Evolutionary conservation across 2,113 vertebrate genomes (phyloP).

Genomic region (Pithys albifrons): DNA sequence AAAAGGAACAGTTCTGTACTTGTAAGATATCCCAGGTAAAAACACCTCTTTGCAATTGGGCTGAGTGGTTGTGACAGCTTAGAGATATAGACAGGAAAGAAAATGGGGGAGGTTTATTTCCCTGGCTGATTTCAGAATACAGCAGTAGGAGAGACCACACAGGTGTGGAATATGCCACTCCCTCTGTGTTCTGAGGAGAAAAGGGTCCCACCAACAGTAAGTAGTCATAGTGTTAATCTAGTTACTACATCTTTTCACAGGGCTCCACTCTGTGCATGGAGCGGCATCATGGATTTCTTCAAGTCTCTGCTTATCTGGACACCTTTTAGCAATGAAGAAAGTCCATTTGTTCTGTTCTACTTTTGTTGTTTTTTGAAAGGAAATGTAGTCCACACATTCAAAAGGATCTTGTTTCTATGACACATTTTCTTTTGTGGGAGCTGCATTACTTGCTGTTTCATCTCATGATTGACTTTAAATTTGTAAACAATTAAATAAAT

Average conservation of each 20-base stretch:
- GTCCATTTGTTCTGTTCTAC: neutral
- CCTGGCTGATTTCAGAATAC: neutral
- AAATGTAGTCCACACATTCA: neutral
- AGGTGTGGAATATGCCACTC: rapidly evolving
- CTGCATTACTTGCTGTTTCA: neutral
- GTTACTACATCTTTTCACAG: neutral
- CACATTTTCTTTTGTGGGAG: neutral
- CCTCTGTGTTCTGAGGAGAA: neutral
- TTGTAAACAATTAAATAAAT: neutral
- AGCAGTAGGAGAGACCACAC: neutral
- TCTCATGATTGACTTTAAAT: neutral
- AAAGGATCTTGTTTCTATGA: neutral
- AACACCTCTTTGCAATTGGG: neutral
- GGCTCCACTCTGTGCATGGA: neutral
- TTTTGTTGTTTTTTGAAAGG: neutral
- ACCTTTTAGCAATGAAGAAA: neutral
- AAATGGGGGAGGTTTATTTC: neutral
- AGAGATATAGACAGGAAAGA: neutral
- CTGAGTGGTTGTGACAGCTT: neutral
- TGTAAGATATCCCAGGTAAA: neutral
- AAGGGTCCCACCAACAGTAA: neutral
- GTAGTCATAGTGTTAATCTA: neutral
- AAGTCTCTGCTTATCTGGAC: neutral
- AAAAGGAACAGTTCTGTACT: neutral
- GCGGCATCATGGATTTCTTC: neutral